A percentile compares a stretch with the other conserved stretches of the same genome.
Conservation (phyloP, 1,140 invertebrate genomes). For the Bathynomus jamesi region DNA sequence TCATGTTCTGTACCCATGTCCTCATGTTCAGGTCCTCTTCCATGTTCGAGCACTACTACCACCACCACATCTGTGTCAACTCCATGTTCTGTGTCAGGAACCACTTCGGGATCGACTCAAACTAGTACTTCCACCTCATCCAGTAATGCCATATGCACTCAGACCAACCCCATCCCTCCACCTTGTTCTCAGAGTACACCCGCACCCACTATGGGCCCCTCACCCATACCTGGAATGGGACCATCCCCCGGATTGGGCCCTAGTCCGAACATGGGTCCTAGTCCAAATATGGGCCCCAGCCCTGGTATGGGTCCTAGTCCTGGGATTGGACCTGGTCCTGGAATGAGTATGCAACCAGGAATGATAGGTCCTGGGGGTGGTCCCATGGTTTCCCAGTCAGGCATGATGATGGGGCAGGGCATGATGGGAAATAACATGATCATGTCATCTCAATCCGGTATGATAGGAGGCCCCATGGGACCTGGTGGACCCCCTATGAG, state of each 20-base stretch:
- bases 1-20: not conserved
- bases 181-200: slow-evolving; percentile 40
- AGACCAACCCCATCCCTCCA: slow-evolving; percentile 39
- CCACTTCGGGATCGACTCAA: not conserved
- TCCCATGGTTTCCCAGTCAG: slow-evolving; percentile 32
- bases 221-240: slow-evolving; percentile 26
- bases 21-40: too few relatives aligned
- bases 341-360: slow-evolving; percentile 38
- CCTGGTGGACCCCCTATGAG: slow-evolving; percentile 31
- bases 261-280: slow-evolving; percentile 40
- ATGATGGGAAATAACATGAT: slow-evolving; percentile 41
- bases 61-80: not conserved
- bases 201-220: slow-evolving; percentile 36
- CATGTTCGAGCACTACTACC: too few relatives aligned
- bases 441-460: slow-evolving; percentile 33
- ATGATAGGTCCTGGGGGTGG: slow-evolving; percentile 45
- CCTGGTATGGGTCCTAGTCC: slow-evolving; percentile 34
- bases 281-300: slow-evolving; percentile 32
- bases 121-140: not conserved
- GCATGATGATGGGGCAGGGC: slow-evolving; percentile 38
- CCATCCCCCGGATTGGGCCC: slow-evolving; percentile 38
- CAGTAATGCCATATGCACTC: slow-evolving; percentile 39
- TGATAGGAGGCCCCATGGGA: slow-evolving; percentile 37
- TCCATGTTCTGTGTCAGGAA: not conserved
- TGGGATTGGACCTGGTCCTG: slow-evolving; percentile 23